phyloP scores from a whole-genome alignment of 2,113 vertebrate species.

The Oreochromis aureus region DNA sequence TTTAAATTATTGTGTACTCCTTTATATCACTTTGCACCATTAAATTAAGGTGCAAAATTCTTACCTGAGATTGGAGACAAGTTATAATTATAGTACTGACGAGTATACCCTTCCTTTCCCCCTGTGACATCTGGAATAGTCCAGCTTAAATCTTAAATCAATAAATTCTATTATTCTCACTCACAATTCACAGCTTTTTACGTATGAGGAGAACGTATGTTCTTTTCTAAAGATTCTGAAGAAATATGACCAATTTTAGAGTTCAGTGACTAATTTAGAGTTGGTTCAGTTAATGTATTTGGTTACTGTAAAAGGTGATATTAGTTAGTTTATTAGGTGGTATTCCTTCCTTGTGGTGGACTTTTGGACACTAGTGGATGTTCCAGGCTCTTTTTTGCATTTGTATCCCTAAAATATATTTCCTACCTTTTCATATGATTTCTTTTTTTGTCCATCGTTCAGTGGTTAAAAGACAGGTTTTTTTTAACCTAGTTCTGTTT shows the following conservation, averaged over 20 bases:
- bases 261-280: neutral
- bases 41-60: neutral
- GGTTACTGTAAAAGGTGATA: neutral
- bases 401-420: neutral
- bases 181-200: neutral
- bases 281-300: neutral
- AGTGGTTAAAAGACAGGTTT: neutral
- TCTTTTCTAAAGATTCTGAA: neutral
- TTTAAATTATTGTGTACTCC: neutral
- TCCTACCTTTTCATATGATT: neutral
- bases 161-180: neutral
- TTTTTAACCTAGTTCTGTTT: neutral
- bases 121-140: neutral
- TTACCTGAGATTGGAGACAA: neutral
- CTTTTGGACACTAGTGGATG: neutral
- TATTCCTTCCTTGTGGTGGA: neutral
- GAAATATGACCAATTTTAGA: accelerated
- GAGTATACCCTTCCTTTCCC: neutral
- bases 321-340: neutral
- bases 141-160: neutral
- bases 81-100: neutral
- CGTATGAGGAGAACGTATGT: neutral
- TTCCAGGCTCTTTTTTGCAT: neutral
- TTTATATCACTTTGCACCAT: accelerated
- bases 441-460: neutral